Evolutionary conservation across 2,888 invertebrate species (phyloP), one percentile per base, ranked within the genome.

Genomic region (Silvanus unidentatus): DNA sequence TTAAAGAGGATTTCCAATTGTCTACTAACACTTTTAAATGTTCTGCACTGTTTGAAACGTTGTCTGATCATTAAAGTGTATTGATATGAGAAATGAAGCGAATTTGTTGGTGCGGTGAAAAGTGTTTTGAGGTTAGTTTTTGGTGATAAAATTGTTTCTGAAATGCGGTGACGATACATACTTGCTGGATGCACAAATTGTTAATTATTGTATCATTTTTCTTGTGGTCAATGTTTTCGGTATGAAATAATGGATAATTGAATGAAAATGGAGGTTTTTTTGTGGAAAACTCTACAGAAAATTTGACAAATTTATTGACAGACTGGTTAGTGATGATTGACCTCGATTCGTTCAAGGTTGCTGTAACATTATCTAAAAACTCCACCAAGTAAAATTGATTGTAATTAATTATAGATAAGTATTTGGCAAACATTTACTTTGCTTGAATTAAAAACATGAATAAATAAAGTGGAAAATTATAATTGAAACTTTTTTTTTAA

Each of bases 51-150:
- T 16, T 54, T 53, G 9, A 57, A 47, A 28, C 60, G 51, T 40
- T 62, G 58, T 41, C 55, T 60, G 41, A 64, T 46, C 44, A 55
- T 52, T 39, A 59, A 48, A 38, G 53, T 47, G 42, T 54, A 60
- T 46, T 56, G 57, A 12, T 44, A 42, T 32, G 50, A 41, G 38
- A 44, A 49, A 2, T 49, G 44, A 22, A 44, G 51, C 9, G 38
- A 15, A 35, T 53, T 50, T 13, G 40, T 42, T 44, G 42, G 52
- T 45, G 57, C 58, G 49, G 52, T 48, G 42, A 58, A 40, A 13
- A 57, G 40, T 50, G 54, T 51, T 64, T 59, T 63, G 48, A 69
- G 66, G 67, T 69, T 69, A 66, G 59, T 54, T 49, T 60, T 55
- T 13, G 55, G 48, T 34, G 59, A 54, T 28, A 47, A 46, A 40